A percentile compares a stretch with the other conserved stretches of the same genome.
Conservation (phyloP, 2,797 vertebrate genomes). For the Adrianichthys oophorus region DNA sequence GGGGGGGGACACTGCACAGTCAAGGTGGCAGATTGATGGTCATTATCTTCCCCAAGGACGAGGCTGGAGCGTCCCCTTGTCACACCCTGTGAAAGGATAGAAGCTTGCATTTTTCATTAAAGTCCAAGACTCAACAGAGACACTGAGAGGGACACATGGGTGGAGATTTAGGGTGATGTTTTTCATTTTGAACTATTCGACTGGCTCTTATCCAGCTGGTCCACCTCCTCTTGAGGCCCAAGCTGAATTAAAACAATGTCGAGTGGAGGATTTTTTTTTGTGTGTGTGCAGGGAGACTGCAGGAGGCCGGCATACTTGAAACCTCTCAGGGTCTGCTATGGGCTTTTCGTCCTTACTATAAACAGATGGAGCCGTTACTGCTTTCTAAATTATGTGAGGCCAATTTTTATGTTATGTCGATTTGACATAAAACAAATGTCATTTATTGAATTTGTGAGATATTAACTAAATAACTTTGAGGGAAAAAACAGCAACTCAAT, state of each 20-base stretch:
- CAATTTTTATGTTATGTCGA: too few species aligned
- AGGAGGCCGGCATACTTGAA: constrained; percentile 68
- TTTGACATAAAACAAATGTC: too few species aligned
- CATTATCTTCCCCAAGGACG: constrained; percentile 29
- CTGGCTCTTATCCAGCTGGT: constrained; percentile 54
- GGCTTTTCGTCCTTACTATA: constrained; percentile 60
- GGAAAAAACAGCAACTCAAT: too few species aligned
- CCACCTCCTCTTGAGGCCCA: constrained; percentile 59
- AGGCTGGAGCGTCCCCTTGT: constrained; percentile 12
- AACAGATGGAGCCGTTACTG: constrained; percentile 58
- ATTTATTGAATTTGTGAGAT: too few species aligned
- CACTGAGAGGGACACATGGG: constrained; percentile 6
- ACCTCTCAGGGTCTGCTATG: constrained; percentile 60
- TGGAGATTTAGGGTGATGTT: constrained; percentile 31
- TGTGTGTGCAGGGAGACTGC: constrained; percentile 61
- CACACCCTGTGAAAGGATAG: constrained; percentile 5
- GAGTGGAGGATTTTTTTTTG: constrained; percentile 41
- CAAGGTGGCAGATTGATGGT: constrained; percentile 46
- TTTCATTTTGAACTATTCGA: constrained; percentile 46
- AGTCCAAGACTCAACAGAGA: constrained; percentile 1
- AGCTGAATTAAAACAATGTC: constrained; percentile 59
- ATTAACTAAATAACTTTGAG: too few species aligned
- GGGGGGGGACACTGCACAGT: constrained; percentile 37
- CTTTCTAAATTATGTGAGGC: not conserved
- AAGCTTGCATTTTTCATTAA: constrained; percentile 29